Evolutionary conservation across 2,888 invertebrate genomes (phyloP).

Genomic region (Trissolcus brochymenae): DNA sequence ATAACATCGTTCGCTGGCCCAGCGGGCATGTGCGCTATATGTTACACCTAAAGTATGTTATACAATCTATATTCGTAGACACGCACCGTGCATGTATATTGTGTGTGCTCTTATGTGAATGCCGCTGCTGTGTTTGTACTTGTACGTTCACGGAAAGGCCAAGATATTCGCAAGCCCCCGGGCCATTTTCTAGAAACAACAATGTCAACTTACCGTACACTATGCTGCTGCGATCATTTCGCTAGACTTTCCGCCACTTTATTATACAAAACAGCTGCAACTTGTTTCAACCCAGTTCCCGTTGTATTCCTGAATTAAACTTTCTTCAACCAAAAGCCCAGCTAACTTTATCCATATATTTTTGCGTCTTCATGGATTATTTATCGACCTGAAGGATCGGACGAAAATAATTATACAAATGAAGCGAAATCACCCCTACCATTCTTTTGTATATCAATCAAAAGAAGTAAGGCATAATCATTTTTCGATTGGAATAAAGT

Average conservation of each 20-base stretch:
- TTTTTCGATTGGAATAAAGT: no score
- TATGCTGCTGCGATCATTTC: slow-evolving; percentile 68
- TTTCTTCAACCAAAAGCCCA: no score
- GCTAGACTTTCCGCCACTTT: slow-evolving; percentile 52
- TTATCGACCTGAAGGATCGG: no score
- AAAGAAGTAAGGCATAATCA: no score
- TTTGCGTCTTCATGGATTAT: no score
- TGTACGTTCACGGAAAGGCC: slow-evolving; percentile 57
- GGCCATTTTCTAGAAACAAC: slow-evolving; percentile 73
- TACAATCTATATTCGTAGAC: slow-evolving; percentile 58
- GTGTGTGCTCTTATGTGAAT: slow-evolving; percentile 55
- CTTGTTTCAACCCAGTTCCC: not conserved
- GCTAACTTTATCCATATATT: no score
- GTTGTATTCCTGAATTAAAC: slow-evolving; percentile 2
- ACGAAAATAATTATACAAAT: no score
- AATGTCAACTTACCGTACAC: slow-evolving; percentile 73
- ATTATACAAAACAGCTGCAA: not conserved
- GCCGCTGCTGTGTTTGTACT: slow-evolving; percentile 58
- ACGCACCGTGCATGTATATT: slow-evolving; percentile 52
- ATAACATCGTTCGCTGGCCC: slow-evolving; percentile 59
- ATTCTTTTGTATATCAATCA: no score
- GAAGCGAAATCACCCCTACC: no score
- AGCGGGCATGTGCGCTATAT: slow-evolving; percentile 60
- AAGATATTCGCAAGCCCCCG: slow-evolving; percentile 71
- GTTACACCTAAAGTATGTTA: slow-evolving; percentile 59